Conservation (phyloP, 2,888 invertebrate species). For the Carterocephalus palaemon region DNA sequence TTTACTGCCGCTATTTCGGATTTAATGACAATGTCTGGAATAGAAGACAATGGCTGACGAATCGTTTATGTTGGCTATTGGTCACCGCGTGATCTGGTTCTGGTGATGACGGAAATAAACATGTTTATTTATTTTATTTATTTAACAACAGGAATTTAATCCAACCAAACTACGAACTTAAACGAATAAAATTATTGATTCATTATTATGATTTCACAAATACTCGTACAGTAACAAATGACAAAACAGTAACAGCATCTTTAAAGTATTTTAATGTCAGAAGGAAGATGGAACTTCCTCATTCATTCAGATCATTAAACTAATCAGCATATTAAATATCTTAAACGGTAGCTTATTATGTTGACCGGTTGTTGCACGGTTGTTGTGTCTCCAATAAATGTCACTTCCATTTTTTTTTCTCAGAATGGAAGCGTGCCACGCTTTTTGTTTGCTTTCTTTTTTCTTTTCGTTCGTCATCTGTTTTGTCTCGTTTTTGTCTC, state of each 20-base stretch:
- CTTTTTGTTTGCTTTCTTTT: slow-evolving; percentile 31
- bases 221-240: no score
- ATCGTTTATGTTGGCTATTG: slow-evolving; percentile 34
- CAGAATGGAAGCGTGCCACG: slow-evolving; percentile 34
- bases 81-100: slow-evolving; percentile 29
- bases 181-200: no score
- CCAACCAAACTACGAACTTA: no score
- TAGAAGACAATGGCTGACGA: slow-evolving; percentile 41
- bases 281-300: no score
- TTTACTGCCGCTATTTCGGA: slow-evolving; percentile 60
- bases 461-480: slow-evolving; percentile 37
- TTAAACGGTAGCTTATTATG: slow-evolving; percentile 16
- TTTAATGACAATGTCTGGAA: slow-evolving; percentile 58
- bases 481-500: slow-evolving; percentile 44
- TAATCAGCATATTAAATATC: slow-evolving; percentile 13
- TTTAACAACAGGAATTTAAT: no score
- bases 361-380: slow-evolving; percentile 9
- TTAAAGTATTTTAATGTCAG: no score
- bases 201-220: no score
- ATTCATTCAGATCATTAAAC: slow-evolving; percentile 8
- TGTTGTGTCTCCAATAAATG: slow-evolving; percentile 19
- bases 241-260: no score
- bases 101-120: slow-evolving; percentile 21
- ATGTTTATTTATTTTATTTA: slow-evolving; percentile 4
- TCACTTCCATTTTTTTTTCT: slow-evolving; percentile 21